phyloP scores from a whole-genome alignment of 1,140 invertebrate species.

The Drosophila arizonae region DNA sequence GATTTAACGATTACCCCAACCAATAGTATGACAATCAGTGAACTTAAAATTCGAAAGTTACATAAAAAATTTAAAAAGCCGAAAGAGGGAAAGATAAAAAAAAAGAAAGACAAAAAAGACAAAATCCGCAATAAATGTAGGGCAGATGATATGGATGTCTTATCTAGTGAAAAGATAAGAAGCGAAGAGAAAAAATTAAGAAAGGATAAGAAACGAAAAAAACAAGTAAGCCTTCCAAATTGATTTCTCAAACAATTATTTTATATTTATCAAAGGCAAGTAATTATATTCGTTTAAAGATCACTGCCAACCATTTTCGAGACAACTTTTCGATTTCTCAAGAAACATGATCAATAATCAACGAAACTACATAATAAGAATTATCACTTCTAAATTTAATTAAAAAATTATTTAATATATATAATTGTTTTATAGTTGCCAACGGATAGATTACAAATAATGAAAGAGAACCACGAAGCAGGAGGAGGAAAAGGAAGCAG shows the following conservation, averaged over 20 bases:
- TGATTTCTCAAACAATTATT: not conserved
- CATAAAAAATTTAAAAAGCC: constrained; percentile 89
- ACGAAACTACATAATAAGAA: no score
- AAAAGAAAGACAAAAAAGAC: constrained; percentile 91
- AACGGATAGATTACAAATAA: not conserved
- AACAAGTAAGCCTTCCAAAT: constrained; percentile 32
- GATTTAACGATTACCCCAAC: constrained; percentile 69
- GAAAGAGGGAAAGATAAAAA: constrained; percentile 87
- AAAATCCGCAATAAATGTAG: constrained; percentile 86
- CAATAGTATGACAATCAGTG: constrained; percentile 9
- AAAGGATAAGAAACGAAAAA: constrained; percentile 85
- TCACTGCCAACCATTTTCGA: no score
- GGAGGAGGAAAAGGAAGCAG: no score
- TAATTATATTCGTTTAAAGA: no score
- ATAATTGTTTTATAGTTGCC: constrained; percentile 3
- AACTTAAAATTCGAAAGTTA: constrained; percentile 85
- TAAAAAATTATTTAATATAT: no score
- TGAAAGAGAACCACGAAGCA: not conserved
- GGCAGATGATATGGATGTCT: constrained; percentile 52
- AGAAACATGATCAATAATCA: no score
- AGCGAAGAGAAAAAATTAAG: constrained; percentile 85
- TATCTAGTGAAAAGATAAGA: constrained; percentile 83
- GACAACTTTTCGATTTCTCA: no score
- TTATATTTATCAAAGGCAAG: no score
- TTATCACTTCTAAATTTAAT: no score